Evolutionary conservation across 2,113 vertebrate genomes (phyloP), one percentile per base, ranked within the genome.

Genomic region (Takifugu bimaculatus): DNA sequence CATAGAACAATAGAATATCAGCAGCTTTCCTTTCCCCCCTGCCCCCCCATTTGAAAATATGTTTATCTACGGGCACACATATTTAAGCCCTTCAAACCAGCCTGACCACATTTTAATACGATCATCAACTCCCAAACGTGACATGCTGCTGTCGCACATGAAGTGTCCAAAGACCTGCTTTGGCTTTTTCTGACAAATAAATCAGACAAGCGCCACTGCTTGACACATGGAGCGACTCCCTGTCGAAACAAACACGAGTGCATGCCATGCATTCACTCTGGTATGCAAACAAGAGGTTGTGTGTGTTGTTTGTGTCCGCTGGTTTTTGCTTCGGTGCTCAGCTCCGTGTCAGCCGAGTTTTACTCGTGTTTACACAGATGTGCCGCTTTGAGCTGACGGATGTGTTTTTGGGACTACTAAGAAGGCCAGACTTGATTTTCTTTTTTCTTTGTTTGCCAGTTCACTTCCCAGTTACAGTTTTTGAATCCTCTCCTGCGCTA

Each of bases 281-380:
- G 62, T 61, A 66, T 73, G 71, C 54, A 55, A 70, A 61, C 51
- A 43, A 45, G 65, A 47, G 50, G 67, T 47, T 54, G 63, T 72
- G 65, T 65, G 57, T 68, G 68, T 71, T 80, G 80, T 78, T 76
- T 79, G 71, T 69, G 56, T 82, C 65, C 57, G 68, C 75, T 60
- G 72, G 65, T 74, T 66, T 70, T 50, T 73, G 71, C 77, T 75
- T 71, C 73, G 57, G 68, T 68, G 73, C 70, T 68, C 60, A 60
- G 63, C 62, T 76, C 76, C 65, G 27, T 61, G 64, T 60, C 73
- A 71, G 65, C 64, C 74, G 65, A 56, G 49, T 76, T 60, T 65
- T 51, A 26, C 57, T 49, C 32, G 65, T 88, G 82, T 85, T 88
- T 80, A 82, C 80, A 85, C 82, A 86, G 75, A 88, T 88, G 82